Base-by-base conservation (phyloP, 2,888 invertebrate species). In the Trichopoda pennipes region DNA sequence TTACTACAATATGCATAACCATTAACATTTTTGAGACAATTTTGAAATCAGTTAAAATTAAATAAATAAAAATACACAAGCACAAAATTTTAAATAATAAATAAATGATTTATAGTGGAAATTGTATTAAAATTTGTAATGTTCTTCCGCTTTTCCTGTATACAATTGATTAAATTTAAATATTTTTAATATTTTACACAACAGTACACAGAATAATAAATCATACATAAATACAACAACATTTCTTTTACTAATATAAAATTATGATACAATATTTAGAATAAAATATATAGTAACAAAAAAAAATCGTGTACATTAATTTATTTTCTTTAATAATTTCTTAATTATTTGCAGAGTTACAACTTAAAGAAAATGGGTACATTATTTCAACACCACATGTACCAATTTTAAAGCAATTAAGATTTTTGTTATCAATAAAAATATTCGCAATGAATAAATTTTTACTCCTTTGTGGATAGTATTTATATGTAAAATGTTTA, bases 221-320 rank as follows among this genome's bases (percentile, higher is more conserved):
- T 32, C 38, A 63, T 47, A 63, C 19, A 49, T 17, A 28, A 10
- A 63, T 47, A 63, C 19, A 63, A 28, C 28, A 55, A 70, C 16
- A 72, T 53, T 56, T 55, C 55, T 17, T 47, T 56, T 51, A 66
- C 63, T 21, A 55, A 55, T 6, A 16, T 28, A 58, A 42, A 38
- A 51, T 60, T 60, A 74, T 56, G 49, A 32, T 75, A 38, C 28
- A 38, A 75, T 75, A 66, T 55, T 49, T 63, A 53, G 53, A 73
- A 63, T 73, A 75, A 58, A 66, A 56, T 28, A 28, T 8, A 17
- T 38, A 56, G n/a, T 64, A 56, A n/a, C 28, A 64, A 64, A 78
- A 12, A 78, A 12, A 51, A 53, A 49, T 32, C 16, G 38, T 38
- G 38, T 38, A 38, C 38, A 35, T 42, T 19, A 3, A 55, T 69